These are phyloP conservation scores for Eilema sororculum DNA, from an alignment of 2,888 invertebrate species.

Conservation along the genomic window DNA sequence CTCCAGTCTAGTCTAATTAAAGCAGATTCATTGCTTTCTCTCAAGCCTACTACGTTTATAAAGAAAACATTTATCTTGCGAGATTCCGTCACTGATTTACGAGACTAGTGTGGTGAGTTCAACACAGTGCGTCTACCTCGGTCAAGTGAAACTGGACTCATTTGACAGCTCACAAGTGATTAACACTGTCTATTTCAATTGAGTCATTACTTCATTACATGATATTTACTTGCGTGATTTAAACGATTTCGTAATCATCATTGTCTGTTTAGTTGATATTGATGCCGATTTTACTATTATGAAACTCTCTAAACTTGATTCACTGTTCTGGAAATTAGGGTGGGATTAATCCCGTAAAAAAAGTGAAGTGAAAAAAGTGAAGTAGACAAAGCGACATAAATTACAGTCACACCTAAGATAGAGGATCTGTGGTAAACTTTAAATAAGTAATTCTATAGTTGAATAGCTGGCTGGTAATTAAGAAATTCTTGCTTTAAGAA, in stretches of 20 bases:
- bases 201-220: constrained; percentile 31
- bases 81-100: background rate
- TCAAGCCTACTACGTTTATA: background rate
- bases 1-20: background rate
- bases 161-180: constrained; percentile 30
- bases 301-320: background rate
- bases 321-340: background rate
- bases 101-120: constrained; percentile 8
- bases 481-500: constrained; percentile 10
- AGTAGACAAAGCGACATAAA: background rate
- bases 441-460: background rate
- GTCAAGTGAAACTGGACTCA: constrained; percentile 45
- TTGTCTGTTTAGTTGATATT: background rate
- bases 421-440: background rate
- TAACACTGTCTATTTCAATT: constrained; percentile 39
- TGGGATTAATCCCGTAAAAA: background rate
- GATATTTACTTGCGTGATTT: constrained; percentile 17
- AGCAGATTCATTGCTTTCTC: constrained; percentile 1
- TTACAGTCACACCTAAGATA: background rate
- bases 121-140: constrained; percentile 41
- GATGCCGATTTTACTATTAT: background rate
- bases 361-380: background rate
- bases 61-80: background rate
- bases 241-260: background rate
- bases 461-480: background rate